Evolutionary conservation across 1,140 invertebrate genomes (phyloP), one percentile per base, ranked within the genome.

Genomic region (Muscidifurax raptorellus): DNA sequence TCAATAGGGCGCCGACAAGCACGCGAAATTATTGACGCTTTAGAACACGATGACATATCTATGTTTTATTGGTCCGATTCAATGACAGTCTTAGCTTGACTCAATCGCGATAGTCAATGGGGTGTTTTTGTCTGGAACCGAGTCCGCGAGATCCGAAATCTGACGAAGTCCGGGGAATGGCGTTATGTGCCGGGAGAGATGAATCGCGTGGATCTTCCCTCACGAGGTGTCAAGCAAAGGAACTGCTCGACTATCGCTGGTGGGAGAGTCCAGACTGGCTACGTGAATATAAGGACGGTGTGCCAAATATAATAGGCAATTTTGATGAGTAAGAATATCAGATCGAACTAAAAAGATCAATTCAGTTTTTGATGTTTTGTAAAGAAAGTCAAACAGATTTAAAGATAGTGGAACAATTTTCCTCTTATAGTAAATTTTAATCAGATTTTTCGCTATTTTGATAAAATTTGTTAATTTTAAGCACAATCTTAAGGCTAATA

Each of bases 241-340:
- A 84, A 28, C 86, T 92, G n/a, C 10, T 90, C 9, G 80, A 90
- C 36, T 88, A 87, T 4, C 86, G 87, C 87, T 93, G 91, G 90
- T 91, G 89, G 89, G 87, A 91, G 85, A 90, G 92, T 4, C 91
- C 91, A n/a, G 22, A 67, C 12, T 92, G 90, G 90, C 76, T 92
- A 27, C 59, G 74, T 28, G 27, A 72, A 9, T 9, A 80, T 13
- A 27, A 75, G 59, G 74, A 85, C 27, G 64, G 86, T 10, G 91
- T 89, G 87, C 87, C 89, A 59, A 67, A 13, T 12, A 66, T 69
- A 18, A 40, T 59, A 22, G 67, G 64, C 15, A 25, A 77, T 40
- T 64, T 44, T 47, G 66, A 89, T 80, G 83, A 87, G 32, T 66
- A 69, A 13, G 52, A 87, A 82, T 71, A 85, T n/a, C 7, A 28